Evolutionary conservation across 2,888 invertebrate genomes (phyloP).

Genomic region (Polietes domitor): DNA sequence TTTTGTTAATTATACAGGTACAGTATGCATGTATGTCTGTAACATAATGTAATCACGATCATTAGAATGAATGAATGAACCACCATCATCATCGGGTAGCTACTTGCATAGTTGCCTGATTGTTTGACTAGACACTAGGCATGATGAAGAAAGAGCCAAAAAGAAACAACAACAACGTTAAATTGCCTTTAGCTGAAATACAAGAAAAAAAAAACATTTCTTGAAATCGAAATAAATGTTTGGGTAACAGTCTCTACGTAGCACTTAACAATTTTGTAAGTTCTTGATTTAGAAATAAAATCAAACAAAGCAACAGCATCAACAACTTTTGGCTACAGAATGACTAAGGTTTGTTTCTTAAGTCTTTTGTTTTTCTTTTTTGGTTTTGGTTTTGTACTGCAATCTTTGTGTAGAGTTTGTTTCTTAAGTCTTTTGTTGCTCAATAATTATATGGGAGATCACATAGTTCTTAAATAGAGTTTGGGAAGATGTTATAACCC

Average conservation of each 20-base stretch:
- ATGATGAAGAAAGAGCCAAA: too few relatives aligned
- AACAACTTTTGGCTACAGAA: slow-evolving; percentile 1
- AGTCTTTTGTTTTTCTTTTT: background rate
- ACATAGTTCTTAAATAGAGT: too few relatives aligned
- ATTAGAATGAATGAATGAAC: slow-evolving; percentile 17
- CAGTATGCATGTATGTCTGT: slow-evolving; percentile 23
- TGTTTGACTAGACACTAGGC: background rate
- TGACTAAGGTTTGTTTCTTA: background rate
- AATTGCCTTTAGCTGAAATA: background rate
- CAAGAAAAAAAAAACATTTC: slow-evolving; percentile 12
- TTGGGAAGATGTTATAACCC: too few relatives aligned
- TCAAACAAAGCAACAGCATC: background rate
- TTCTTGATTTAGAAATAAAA: slow-evolving; percentile 15
- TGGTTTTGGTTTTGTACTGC: too few relatives aligned
- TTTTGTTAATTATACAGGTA: slow-evolving; percentile 22
- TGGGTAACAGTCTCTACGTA: background rate
- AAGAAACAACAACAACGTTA: background rate
- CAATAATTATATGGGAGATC: background rate
- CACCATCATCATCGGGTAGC: background rate
- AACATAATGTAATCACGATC: background rate
- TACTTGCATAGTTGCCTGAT: background rate
- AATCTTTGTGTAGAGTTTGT: slow-evolving; percentile 9
- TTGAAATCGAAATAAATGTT: background rate
- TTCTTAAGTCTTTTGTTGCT: slow-evolving; percentile 42
- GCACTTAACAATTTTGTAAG: background rate